Evolutionary conservation across 2,113 vertebrate genomes (phyloP).

Genomic region (Gambusia holbrooki): DNA sequence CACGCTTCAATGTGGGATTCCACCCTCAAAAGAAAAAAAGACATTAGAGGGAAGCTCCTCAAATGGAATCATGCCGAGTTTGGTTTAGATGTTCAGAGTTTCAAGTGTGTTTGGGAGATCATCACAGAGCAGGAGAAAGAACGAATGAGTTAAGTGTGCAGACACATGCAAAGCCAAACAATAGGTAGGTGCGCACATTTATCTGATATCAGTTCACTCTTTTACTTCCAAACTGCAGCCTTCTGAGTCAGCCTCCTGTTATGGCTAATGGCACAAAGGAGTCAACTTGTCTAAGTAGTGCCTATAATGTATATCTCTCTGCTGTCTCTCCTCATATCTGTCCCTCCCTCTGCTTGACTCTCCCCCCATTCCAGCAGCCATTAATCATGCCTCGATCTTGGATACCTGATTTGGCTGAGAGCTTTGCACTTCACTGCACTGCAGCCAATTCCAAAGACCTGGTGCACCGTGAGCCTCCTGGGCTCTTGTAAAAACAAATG

Average conservation of each 20-base stretch:
- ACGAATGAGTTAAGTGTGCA: neutral
- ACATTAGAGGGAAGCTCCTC: slow-evolving; percentile 66
- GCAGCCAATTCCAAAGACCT: slow-evolving; percentile 45
- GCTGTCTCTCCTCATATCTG: slow-evolving; percentile 53
- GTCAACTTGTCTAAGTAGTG: slow-evolving; percentile 70
- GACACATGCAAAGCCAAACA: slow-evolving; percentile 13
- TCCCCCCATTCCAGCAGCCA: slow-evolving; percentile 51
- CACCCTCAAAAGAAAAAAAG: slow-evolving; percentile 48
- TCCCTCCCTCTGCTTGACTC: slow-evolving; percentile 41
- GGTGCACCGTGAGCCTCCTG: slow-evolving; percentile 35
- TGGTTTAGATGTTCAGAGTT: slow-evolving; percentile 36
- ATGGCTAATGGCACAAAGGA: slow-evolving; percentile 66
- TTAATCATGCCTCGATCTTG: slow-evolving; percentile 70
- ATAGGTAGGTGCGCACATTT: slow-evolving; percentile 34
- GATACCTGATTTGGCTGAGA: slow-evolving; percentile 74
- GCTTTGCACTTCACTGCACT: slow-evolving; percentile 63
- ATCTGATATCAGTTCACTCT: slow-evolving; percentile 46
- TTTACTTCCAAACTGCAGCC: slow-evolving; percentile 29
- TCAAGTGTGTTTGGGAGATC: slow-evolving; percentile 12
- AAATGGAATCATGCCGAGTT: slow-evolving; percentile 59
- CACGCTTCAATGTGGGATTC: slow-evolving; percentile 67
- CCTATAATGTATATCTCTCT: slow-evolving; percentile 65
- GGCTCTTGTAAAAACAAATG: slow-evolving; percentile 55
- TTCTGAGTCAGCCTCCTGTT: slow-evolving; percentile 52
- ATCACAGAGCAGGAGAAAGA: neutral